A percentile compares a stretch with the other conserved stretches of the same genome.
Evolutionary conservation across 30 jellyfish, hydroid and myxozoan genomes (phyloP).

Genomic region (Chrysaora quinquecirrha): DNA sequence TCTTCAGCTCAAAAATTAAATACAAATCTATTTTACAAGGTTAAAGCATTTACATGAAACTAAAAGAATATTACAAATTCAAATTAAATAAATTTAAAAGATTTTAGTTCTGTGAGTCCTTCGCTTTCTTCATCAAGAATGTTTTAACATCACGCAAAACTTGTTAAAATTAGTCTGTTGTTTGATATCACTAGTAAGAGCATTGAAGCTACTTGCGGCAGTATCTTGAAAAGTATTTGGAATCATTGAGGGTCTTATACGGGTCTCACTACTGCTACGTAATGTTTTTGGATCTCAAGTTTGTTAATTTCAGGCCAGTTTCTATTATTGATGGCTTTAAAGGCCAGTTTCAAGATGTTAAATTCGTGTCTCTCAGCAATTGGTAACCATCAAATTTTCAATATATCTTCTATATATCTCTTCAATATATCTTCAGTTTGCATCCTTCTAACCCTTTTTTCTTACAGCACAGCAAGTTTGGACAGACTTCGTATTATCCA

Average conservation of each 20-base stretch:
- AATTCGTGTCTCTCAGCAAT: too few species aligned
- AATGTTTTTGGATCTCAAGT: slow-evolving; percentile 48
- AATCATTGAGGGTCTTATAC: slow-evolving; percentile 47
- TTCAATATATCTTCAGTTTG: too few species aligned
- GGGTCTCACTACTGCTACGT: slow-evolving; percentile 63
- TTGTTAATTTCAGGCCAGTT: slow-evolving; percentile 25
- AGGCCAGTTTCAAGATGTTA: slow-evolving; percentile 14
- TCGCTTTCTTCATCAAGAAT: slow-evolving; percentile 58
- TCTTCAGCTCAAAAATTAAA: too few species aligned
- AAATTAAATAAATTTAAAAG: slow-evolving; percentile 32
- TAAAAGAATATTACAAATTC: slow-evolving; percentile 24
- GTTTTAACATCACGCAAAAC: slow-evolving; percentile 57
- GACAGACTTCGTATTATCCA: slow-evolving; percentile 55
- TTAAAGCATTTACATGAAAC: slow-evolving; percentile 24
- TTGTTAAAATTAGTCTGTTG: slow-evolving; percentile 50
- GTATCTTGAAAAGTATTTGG: slow-evolving; percentile 48
- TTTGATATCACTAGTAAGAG: slow-evolving; percentile 57
- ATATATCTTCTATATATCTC: too few species aligned
- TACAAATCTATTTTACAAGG: slow-evolving; percentile 38
- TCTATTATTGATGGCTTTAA: slow-evolving; percentile 20
- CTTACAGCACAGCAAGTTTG: too few species aligned
- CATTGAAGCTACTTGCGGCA: slow-evolving; percentile 66
- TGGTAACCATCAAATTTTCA: too few species aligned
- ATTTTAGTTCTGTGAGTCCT: slow-evolving; percentile 43
- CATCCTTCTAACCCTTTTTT: too few species aligned